phyloP scores from a whole-genome alignment of 1,140 invertebrate genomes.

The Babylonia areolata region DNA sequence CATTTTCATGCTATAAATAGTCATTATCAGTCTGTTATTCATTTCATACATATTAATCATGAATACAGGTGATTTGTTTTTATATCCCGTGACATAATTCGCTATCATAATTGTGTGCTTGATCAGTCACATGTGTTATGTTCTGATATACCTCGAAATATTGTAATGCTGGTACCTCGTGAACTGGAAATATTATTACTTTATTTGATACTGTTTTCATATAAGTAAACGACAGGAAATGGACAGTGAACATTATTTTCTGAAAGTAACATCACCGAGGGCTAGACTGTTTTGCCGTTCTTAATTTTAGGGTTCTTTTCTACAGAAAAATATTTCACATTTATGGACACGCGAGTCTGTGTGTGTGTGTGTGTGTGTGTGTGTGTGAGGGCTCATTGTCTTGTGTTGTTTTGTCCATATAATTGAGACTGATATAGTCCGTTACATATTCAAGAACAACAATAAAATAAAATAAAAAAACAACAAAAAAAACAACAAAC shows the following conservation, averaged over 20 bases:
- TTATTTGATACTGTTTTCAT: neutral
- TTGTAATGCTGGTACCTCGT: neutral
- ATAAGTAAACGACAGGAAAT: neutral
- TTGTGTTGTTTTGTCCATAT: too few relatives aligned
- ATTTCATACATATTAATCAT: neutral
- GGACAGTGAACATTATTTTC: neutral
- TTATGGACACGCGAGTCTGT: neutral
- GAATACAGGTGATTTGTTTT: neutral
- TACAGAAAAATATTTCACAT: too few relatives aligned
- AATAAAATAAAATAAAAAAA: too few relatives aligned
- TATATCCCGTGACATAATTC: neutral
- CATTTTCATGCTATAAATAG: neutral
- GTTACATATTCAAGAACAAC: too few relatives aligned
- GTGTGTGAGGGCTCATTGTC: neutral
- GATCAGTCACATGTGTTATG: neutral
- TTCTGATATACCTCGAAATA: conserved; percentile 3
- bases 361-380: conserved; percentile 1
- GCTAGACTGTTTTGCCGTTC: neutral
- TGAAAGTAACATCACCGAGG: neutral
- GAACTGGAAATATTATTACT: neutral
- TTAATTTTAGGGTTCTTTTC: too few relatives aligned
- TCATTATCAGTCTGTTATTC: neutral
- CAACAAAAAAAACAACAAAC: too few relatives aligned
- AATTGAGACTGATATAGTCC: too few relatives aligned
- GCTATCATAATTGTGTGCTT: neutral